Conservation (phyloP, 2,113 vertebrate species). For the Neolamprologus toae region DNA sequence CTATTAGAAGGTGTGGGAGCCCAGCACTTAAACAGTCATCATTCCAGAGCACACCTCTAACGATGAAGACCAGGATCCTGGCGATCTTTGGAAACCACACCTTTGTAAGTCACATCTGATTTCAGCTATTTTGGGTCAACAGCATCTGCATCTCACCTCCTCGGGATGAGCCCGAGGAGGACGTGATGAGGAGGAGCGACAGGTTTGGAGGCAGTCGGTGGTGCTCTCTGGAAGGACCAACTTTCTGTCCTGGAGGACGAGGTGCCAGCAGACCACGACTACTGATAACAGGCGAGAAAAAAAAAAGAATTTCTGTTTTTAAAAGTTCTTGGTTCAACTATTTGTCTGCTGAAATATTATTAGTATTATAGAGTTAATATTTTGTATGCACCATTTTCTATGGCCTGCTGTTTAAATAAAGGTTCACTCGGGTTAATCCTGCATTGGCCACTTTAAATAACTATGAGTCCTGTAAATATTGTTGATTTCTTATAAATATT, state of each 20-base stretch:
- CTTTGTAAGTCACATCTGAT: background rate
- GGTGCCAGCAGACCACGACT: fast-evolving
- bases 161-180: background rate
- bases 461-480: background rate
- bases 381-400: fast-evolving
- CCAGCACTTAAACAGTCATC: background rate
- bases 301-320: background rate
- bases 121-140: background rate
- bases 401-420: background rate
- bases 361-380: background rate
- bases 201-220: background rate
- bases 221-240: background rate
- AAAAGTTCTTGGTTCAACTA: background rate
- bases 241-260: background rate
- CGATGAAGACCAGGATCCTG: background rate
- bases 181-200: background rate
- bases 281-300: fast-evolving
- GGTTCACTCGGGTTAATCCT: background rate
- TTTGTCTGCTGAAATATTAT: background rate
- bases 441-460: background rate
- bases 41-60: fast-evolving
- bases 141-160: background rate
- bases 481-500: background rate
- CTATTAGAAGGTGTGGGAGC: background rate
- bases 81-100: background rate